Percentiles rank a stretch among this genome's conserved stretches.
phyloP scores from a whole-genome alignment of 1,140 invertebrate genomes.

The Brachionus rubens region DNA sequence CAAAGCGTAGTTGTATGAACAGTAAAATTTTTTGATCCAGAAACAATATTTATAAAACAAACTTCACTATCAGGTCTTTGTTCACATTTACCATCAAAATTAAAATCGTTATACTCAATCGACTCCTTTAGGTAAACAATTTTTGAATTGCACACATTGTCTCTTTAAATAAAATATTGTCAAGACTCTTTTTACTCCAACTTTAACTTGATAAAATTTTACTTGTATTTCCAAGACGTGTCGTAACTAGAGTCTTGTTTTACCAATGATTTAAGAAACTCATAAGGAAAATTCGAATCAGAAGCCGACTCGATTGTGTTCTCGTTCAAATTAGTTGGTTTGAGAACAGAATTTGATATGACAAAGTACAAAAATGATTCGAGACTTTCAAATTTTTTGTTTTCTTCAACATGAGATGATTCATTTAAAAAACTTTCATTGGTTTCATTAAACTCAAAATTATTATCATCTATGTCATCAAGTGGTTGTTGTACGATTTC shows the following conservation, averaged over 20 bases:
- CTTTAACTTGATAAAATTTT: not conserved
- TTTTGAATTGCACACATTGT: constrained; percentile 12
- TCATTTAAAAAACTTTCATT: not conserved
- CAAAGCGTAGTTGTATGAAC: not conserved
- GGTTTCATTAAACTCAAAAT: not conserved
- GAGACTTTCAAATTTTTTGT: not conserved
- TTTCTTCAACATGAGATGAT: not conserved
- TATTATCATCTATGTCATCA: not conserved
- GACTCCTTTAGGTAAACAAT: not conserved
- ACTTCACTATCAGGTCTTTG: not conserved
- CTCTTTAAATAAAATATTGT: not conserved
- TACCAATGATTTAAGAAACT: not conserved
- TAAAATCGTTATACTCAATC: not conserved
- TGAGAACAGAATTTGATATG: not conserved
- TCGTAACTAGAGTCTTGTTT: not conserved
- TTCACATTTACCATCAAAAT: constrained; percentile 5
- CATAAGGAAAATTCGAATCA: not conserved
- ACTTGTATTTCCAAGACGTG: not conserved
- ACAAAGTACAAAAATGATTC: not conserved
- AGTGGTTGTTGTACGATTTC: not conserved
- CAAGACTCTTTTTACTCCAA: too few relatives aligned
- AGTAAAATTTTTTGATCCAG: not conserved
- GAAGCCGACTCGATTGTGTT: not conserved
- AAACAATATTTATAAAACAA: not conserved
- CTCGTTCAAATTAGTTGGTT: not conserved